Percentiles rank a stretch among this genome's conserved stretches.
phyloP scores from a whole-genome alignment of 2,888 invertebrate genomes.

The Trichogramma evanescens region DNA sequence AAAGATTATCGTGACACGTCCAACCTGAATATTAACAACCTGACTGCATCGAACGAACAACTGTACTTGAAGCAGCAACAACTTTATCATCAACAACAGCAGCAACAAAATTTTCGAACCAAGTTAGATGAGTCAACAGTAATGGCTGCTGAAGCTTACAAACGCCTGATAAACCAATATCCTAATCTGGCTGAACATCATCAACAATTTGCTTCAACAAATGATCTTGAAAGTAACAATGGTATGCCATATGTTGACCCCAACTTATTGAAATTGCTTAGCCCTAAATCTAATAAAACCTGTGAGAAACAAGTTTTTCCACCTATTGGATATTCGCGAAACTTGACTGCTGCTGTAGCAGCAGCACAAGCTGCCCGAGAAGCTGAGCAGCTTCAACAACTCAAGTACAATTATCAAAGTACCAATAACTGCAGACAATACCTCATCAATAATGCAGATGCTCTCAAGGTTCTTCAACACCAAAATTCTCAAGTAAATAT shows the following conservation, averaged over 20 bases:
- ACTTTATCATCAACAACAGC: slow-evolving; percentile 23
- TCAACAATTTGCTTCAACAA: slow-evolving; percentile 7
- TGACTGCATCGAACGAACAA: slow-evolving; percentile 33
- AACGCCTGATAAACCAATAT: slow-evolving; percentile 30
- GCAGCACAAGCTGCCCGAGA: slow-evolving; percentile 25
- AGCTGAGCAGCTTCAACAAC: slow-evolving; percentile 29
- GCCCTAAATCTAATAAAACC: slow-evolving; percentile 29
- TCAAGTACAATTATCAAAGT: slow-evolving; percentile 37
- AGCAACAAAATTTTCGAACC: slow-evolving; percentile 27
- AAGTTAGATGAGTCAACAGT: slow-evolving; percentile 33
- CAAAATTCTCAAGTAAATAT: slow-evolving; percentile 21
- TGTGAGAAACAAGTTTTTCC: slow-evolving; percentile 31
- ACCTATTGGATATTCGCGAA: slow-evolving; percentile 38
- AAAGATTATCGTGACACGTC: slow-evolving; percentile 35
- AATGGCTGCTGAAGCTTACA: slow-evolving; percentile 29
- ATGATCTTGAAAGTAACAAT: slow-evolving; percentile 8
- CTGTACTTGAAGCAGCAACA: slow-evolving; percentile 28
- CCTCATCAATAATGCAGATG: slow-evolving; percentile 36
- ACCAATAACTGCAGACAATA: slow-evolving; percentile 37
- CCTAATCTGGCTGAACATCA: slow-evolving; percentile 25
- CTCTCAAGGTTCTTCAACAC: slow-evolving; percentile 33
- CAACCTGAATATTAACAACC: slow-evolving; percentile 29
- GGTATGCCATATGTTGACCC: slow-evolving; percentile 23
- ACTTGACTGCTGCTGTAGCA: slow-evolving; percentile 28
- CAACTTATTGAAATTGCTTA: slow-evolving; percentile 34